Base-by-base conservation (phyloP, 2,888 invertebrate genomes). In the Polydrusus cervinus region DNA sequence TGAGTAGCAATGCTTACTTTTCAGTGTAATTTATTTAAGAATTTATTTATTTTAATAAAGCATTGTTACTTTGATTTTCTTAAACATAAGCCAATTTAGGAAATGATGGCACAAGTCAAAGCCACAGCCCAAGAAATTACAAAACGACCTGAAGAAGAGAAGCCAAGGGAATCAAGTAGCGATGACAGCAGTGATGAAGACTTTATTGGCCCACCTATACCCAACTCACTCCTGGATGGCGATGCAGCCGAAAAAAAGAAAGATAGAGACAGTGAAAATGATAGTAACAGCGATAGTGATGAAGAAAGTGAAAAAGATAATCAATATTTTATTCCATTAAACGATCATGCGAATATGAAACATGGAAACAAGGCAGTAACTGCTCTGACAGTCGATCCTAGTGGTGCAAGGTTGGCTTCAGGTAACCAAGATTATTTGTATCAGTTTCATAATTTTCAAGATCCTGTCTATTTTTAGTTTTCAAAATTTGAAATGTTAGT, bases 321-420 rank as follows among this genome's bases (percentile, higher is more conserved):
- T 16, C 82, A 90, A 55, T 89, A 89, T 18, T 91, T 90, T 83
- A 94, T 95, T 81, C 95, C 95, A 0, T 91, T 92, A 80, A 91
- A 90, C 38, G 92, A 94, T 85, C 93, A 95, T 88, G 93, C 97
- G 0, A 90, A 92, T 78, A 93, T 99, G 91, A 90, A 90, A n/a
- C 98, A 98, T 87, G 97, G 98, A 0, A 90, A 86, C 1, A 97
- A 96, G 88, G 95, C 97, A 2, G 94, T 98, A 0, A 93, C 97
- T 3, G 97, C 97, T 0, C 87, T 99, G 1, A 93, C 95, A 0
- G 93, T 97, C 0, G 99, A 99, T 87, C 96, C 97, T 0, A 95
- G 97, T 0, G 99, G 99, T 0, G 97, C 98, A 0, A 90, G 99
- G 0, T 83, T 90, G 25, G 90, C 87, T 38, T 86, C 87, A 78